These are phyloP conservation scores for Rhinichthys klamathensis DNA, from an alignment of 2,113 vertebrate species.

Conservation along the genomic window DNA sequence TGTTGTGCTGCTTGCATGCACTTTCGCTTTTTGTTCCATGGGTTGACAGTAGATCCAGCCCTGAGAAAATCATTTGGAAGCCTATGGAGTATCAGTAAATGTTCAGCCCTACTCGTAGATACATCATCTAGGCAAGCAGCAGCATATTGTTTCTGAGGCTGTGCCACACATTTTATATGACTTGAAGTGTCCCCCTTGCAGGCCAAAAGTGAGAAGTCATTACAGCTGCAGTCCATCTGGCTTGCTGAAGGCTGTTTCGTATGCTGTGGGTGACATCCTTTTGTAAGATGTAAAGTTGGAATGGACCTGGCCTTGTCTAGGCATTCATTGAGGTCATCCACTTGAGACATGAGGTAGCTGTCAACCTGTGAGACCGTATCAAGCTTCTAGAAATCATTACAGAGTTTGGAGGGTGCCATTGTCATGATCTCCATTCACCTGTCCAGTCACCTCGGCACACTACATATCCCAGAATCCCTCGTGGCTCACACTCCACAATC, in stretches of 20 bases:
- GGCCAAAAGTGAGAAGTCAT: conserved; percentile 16
- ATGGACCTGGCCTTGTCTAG: conserved; percentile 5
- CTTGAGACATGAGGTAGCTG: background rate
- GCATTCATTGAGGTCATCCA: conserved; percentile 4
- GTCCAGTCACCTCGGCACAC: no score
- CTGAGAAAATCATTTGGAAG: background rate
- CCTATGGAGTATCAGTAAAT: background rate
- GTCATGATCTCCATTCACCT: no score
- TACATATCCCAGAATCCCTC: no score
- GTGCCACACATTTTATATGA: background rate
- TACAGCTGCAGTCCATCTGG: background rate
- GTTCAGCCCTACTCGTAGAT: background rate
- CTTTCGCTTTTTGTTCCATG: background rate
- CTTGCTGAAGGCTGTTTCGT: conserved; percentile 29
- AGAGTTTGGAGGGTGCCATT: background rate
- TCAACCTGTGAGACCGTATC: background rate
- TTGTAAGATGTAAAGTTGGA: background rate
- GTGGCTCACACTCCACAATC: no score
- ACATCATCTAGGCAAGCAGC: background rate
- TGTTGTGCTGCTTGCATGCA: background rate
- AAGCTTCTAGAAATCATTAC: background rate
- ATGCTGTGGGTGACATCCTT: background rate
- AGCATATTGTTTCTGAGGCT: conserved; percentile 10
- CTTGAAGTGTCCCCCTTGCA: background rate
- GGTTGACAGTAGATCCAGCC: conserved; percentile 7